phyloP scores from a whole-genome alignment of 2,113 vertebrate genomes.

The Rhegmatorhina hoffmannsi region DNA sequence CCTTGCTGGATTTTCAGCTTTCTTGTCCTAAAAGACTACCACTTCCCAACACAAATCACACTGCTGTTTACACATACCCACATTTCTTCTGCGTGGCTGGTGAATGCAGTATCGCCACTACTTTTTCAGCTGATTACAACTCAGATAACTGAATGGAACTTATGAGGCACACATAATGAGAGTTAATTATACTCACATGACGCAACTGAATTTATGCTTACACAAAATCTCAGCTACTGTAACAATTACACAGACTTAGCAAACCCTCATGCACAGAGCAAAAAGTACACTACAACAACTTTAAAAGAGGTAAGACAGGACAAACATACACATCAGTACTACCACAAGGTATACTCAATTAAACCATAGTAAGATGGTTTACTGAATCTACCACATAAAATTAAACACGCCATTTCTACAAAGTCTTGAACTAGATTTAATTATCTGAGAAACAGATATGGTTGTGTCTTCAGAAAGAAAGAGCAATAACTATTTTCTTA shows the following conservation, averaged over 20 bases:
- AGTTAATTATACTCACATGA: slow-evolving; percentile 48
- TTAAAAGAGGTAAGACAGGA: not conserved
- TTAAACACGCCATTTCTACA: not conserved
- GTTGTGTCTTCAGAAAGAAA: not conserved
- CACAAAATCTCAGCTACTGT: not conserved
- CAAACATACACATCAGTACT: not conserved
- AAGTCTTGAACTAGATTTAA: not conserved
- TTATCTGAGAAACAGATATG: not conserved
- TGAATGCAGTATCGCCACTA: not conserved
- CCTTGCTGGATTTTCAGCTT: not conserved
- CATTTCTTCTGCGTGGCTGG: slow-evolving; percentile 13
- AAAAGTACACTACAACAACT: not conserved
- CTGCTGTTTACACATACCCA: slow-evolving; percentile 23
- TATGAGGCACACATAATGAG: slow-evolving; percentile 56
- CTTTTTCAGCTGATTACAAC: slow-evolving; percentile 8
- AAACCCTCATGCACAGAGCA: not conserved
- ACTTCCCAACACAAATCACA: not conserved
- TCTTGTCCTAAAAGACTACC: not conserved
- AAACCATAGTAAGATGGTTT: not conserved
- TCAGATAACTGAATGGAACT: slow-evolving; percentile 47
- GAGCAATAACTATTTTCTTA: not conserved
- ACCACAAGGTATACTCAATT: not conserved
- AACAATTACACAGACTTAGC: not conserved
- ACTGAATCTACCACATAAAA: not conserved
- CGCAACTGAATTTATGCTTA: slow-evolving; percentile 25